These are phyloP conservation scores for Heterocephalus glaber DNA, from an alignment of 2,113 vertebrate genomes.

Conservation along the genomic window DNA sequence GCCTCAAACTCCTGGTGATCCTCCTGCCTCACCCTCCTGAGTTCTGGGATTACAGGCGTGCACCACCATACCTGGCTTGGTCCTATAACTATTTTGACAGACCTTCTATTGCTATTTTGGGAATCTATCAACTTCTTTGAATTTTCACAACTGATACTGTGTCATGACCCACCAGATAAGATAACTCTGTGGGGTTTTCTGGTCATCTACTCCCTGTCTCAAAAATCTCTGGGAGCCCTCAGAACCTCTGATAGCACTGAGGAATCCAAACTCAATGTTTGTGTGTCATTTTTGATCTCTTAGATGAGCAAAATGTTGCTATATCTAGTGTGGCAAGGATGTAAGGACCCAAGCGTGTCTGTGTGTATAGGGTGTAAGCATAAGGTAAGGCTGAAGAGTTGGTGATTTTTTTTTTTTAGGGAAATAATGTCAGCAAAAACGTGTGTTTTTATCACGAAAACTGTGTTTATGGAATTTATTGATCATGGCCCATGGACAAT, in stretches of 20 bases:
- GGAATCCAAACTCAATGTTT: background rate
- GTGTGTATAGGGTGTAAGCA: background rate
- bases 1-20: background rate
- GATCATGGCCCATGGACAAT: background rate
- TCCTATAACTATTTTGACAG: background rate
- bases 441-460: background rate
- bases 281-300: background rate
- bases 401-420: background rate
- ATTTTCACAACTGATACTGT: conserved; percentile 37
- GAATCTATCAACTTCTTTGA: background rate
- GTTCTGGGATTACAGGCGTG: background rate
- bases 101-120: conserved; percentile 7
- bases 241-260: background rate
- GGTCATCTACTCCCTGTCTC: background rate
- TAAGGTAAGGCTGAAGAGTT: background rate
- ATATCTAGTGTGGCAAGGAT: background rate
- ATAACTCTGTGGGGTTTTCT: background rate
- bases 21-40: background rate
- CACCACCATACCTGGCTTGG: background rate
- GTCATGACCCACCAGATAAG: background rate
- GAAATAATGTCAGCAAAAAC: background rate
- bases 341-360: background rate
- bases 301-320: background rate
- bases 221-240: background rate
- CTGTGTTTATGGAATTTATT: background rate